Conservation (phyloP, 2,113 vertebrate genomes). For the human (Homo sapiens) region GRCh38 chr5:59280001-59280500, state of each 20-base stretch:
- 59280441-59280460: background rate
- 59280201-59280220: background rate
- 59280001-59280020: background rate
- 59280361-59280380: background rate
- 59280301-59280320: conserved; percentile 30
- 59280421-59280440: conserved; percentile 11
- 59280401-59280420: background rate
- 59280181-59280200: background rate
- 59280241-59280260: background rate
- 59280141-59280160: background rate
- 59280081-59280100: background rate
- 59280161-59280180: background rate
- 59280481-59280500: background rate
- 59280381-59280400: background rate
- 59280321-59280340: conserved; percentile 33
- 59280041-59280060: background rate
- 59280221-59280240: background rate
- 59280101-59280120: background rate
- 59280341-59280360: background rate
- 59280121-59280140: background rate
- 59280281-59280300: background rate
- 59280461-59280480: background rate
- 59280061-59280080: background rate
- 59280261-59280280: conserved; percentile 25
- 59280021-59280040: background rate